phyloP scores from a whole-genome alignment of 1,140 invertebrate species.

The Pseudomyrmex dendroicus region DNA sequence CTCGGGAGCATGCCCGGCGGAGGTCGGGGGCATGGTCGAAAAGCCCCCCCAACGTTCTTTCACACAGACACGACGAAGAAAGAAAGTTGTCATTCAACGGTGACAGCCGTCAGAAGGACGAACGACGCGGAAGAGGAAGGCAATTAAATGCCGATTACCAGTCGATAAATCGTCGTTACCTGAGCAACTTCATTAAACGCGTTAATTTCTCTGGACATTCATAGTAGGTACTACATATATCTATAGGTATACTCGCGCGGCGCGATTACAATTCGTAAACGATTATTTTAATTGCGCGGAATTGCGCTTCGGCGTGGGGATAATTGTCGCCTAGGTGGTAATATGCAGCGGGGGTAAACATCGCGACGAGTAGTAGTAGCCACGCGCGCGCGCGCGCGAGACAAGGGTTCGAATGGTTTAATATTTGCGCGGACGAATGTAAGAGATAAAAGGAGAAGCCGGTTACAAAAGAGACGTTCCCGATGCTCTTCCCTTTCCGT shows the following conservation, averaged over 20 bases:
- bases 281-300: constrained; percentile 64
- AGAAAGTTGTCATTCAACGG: constrained; percentile 39
- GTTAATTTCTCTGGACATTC: constrained; percentile 56
- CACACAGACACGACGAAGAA: neutral
- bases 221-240: too few relatives aligned
- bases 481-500: neutral
- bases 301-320: constrained; percentile 13
- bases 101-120: neutral
- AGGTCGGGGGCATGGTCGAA: constrained; percentile 22
- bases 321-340: constrained; percentile 52
- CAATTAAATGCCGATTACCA: constrained; percentile 62
- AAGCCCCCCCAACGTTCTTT: constrained; percentile 28
- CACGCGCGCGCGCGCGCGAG: neutral
- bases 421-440: constrained; percentile 32
- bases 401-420: constrained; percentile 33
- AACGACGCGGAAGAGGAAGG: neutral
- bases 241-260: neutral
- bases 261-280: constrained; percentile 40
- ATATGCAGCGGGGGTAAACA: constrained; percentile 22
- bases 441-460: constrained; percentile 31
- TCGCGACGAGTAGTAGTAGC: neutral
- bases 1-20: neutral
- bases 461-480: constrained; percentile 22
- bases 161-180: constrained; percentile 43
- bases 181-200: constrained; percentile 34